Evolutionary conservation across 1,140 invertebrate genomes (phyloP), one percentile per base, ranked within the genome.

Genomic region (Pomacea maculata): DNA sequence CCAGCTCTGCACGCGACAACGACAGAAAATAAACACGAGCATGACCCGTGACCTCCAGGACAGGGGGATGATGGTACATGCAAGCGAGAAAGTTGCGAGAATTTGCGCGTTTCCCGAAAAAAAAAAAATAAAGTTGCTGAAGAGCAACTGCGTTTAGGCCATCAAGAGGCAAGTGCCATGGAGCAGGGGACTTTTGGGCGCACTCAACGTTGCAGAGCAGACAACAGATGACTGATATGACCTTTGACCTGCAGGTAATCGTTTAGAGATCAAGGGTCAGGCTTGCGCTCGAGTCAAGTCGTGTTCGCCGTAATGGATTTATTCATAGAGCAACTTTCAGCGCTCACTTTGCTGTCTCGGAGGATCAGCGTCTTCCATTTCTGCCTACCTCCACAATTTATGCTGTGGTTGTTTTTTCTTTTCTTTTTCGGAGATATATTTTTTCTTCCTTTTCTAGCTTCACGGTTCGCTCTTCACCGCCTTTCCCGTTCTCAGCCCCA

Each of bases 281-380:
- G 12, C 21, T n/a, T 6, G 12, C 29, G 21, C 29, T n/a, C 21
- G n/a, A 34, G 67, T 70, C 67, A 34, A 70, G 12, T 34, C 29
- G 21, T 34, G 67, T n/a, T 70, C 21, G 29, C 21, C 11, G 67
- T 25, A 34, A 70, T n/a, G 67, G 29, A 70, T 25, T 70, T 70
- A 70, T 70, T 70, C 67, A 70, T 70, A 21, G 14, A 70, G 29
- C 67, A 34, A 70, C 29, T 70, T 70, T 70, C 67, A 70, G 10
- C n/a, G 67, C 67, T 70, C 67, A 25, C 67, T 70, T n/a, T 25
- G 10, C n/a, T 70, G 67, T 70, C 67, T 34, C 67, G 29, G 67
- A 11, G 29, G 67, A 70, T 25, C 67, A 70, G 6, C 12, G 21
- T 25, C 12, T 25, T 70, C 11, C 67, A 34, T 70, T 25, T n/a